Evolutionary conservation across 2,888 invertebrate species (phyloP).

Genomic region (Pterobdella sp.): DNA sequence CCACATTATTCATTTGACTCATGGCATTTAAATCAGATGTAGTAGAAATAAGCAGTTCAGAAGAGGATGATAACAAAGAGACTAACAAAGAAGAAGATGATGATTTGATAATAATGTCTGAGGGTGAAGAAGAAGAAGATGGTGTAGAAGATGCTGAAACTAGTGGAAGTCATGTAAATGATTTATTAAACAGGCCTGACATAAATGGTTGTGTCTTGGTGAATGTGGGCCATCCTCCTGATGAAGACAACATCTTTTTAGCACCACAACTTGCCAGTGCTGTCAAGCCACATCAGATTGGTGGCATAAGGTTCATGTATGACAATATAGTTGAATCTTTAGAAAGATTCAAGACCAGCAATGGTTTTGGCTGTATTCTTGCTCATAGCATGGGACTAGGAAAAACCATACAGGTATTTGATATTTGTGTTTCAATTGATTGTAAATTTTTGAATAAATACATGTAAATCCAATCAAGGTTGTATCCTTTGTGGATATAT

Average conservation of each 20-base stretch:
- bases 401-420: conserved; percentile 68
- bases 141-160: conserved; percentile 77
- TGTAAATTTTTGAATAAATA: neutral
- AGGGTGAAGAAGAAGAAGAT: conserved; percentile 47
- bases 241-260: conserved; percentile 80
- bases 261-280: conserved; percentile 78
- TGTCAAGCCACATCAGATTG: conserved; percentile 93
- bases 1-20: no score
- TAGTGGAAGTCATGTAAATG: conserved; percentile 81
- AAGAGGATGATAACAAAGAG: conserved; percentile 59
- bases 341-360: conserved; percentile 72
- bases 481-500: conserved; percentile 90
- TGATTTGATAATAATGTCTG: conserved; percentile 44
- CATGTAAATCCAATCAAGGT: conserved; percentile 55
- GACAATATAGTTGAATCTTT: conserved; percentile 93
- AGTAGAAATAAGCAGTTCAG: conserved; percentile 47
- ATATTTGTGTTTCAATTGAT: conserved; percentile 24
- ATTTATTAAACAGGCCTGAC: conserved; percentile 80
- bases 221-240: conserved; percentile 83
- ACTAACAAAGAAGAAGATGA: conserved; percentile 52
- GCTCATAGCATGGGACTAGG: conserved; percentile 99
- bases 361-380: conserved; percentile 91
- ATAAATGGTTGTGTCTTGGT: conserved; percentile 82
- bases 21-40: no score
- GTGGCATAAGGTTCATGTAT: conserved; percentile 86